phyloP scores from a whole-genome alignment of 2,888 invertebrate species.

The Oligia fasciuncula region DNA sequence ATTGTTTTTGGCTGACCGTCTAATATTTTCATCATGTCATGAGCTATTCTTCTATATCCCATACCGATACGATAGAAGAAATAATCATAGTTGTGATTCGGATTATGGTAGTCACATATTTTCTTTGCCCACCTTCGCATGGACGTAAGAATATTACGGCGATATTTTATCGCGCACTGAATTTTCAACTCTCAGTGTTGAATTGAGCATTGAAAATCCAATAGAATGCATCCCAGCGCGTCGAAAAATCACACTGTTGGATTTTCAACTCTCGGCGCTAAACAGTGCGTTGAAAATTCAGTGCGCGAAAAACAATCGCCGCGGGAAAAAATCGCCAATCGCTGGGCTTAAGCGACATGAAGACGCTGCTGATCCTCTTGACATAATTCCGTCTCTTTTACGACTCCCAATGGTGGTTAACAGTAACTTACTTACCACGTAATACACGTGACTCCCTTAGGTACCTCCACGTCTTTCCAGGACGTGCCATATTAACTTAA shows the following conservation, averaged over 20 bases:
- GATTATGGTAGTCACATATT: neutral
- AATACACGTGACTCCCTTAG: neutral
- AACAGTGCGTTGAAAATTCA: no score
- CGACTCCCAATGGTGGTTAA: neutral
- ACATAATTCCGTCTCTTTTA: neutral
- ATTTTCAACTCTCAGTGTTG: neutral
- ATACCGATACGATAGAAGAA: neutral
- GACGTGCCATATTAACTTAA: slow-evolving; percentile 13
- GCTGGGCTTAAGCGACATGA: neutral
- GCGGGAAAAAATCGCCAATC: neutral
- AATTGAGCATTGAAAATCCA: neutral
- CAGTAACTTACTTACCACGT: neutral
- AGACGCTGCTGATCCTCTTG: neutral
- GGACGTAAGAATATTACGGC: no score
- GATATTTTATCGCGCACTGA: no score
- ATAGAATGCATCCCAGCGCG: no score
- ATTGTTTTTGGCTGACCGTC: neutral
- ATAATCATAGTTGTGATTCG: neutral
- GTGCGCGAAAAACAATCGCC: neutral
- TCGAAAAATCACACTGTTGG: neutral
- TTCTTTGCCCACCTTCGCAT: no score
- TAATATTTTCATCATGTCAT: neutral
- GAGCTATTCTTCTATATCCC: neutral
- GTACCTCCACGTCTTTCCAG: neutral
- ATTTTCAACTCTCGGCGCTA: neutral